These are phyloP conservation scores for Lates japonicus DNA, from an alignment of 2,797 vertebrate species.

Conservation along the genomic window DNA sequence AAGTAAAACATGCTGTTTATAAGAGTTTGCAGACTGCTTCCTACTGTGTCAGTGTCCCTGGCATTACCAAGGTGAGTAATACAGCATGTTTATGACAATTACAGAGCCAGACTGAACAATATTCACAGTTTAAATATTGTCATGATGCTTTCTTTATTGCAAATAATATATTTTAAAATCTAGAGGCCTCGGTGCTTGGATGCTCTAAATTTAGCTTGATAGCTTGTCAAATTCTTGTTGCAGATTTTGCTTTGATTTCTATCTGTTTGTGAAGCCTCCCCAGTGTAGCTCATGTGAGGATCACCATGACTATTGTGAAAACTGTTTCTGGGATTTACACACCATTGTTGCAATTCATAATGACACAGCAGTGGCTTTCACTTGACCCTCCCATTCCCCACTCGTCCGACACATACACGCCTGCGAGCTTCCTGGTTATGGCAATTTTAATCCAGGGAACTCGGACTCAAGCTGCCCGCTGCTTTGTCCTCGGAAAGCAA, in stretches of 20 bases:
- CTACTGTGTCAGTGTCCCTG: slow-evolving; percentile 26
- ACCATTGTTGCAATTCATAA: slow-evolving; percentile 85
- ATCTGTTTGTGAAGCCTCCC: slow-evolving; percentile 39
- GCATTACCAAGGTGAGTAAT: slow-evolving; percentile 48
- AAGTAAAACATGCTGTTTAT: slow-evolving; percentile 49
- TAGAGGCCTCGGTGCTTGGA: not conserved
- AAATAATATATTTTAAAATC: accelerated
- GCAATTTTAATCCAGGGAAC: slow-evolving; percentile 59
- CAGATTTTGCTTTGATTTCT: slow-evolving; percentile 12
- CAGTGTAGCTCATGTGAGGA: slow-evolving; percentile 80
- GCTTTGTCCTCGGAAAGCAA: slow-evolving; percentile 28
- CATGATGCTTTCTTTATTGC: not conserved
- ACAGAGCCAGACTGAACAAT: too few species aligned
- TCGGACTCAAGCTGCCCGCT: slow-evolving; percentile 24
- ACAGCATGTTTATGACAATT: not conserved
- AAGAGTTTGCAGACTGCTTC: slow-evolving; percentile 53
- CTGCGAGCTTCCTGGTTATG: slow-evolving; percentile 85
- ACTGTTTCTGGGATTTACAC: slow-evolving; percentile 83
- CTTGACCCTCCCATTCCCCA: slow-evolving; percentile 80
- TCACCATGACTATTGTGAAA: slow-evolving; percentile 77
- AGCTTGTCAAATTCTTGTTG: not conserved
- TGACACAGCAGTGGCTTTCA: slow-evolving; percentile 85
- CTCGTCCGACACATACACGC: slow-evolving; percentile 30
- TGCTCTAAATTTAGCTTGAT: not conserved
- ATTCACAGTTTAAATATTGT: not conserved